phyloP scores from a whole-genome alignment of 2,888 invertebrate genomes.

The Hetaerina titia region DNA sequence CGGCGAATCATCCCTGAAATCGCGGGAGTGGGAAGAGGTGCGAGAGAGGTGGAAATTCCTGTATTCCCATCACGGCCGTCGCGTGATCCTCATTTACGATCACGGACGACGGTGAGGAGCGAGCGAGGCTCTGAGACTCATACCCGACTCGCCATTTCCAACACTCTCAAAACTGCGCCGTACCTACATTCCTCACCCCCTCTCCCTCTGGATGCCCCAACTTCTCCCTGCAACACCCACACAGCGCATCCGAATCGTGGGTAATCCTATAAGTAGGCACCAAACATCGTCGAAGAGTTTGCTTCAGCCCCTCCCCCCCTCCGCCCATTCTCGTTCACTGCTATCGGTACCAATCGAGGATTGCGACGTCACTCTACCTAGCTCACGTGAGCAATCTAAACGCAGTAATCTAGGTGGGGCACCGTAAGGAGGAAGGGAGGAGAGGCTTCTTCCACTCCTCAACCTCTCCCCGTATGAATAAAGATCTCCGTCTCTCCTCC shows the following conservation, averaged over 20 bases:
- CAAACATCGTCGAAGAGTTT: background rate
- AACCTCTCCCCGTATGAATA: no score
- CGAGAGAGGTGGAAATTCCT: background rate
- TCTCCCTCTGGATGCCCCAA: background rate
- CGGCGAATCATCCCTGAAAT: background rate
- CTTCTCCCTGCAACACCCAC: background rate
- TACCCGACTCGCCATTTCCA: no score
- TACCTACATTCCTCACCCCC: background rate
- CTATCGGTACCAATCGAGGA: background rate
- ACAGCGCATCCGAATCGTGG: slow-evolving; percentile 45
- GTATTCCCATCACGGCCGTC: slow-evolving; percentile 43
- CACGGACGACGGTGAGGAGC: background rate
- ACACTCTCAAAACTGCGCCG: no score
- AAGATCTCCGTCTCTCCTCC: no score
- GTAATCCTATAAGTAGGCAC: slow-evolving; percentile 38
- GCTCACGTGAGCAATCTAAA: background rate
- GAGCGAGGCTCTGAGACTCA: no score
- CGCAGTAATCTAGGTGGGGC: background rate
- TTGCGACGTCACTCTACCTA: background rate
- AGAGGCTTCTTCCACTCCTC: no score
- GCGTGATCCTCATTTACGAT: slow-evolving; percentile 49
- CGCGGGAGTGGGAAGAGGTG: background rate
- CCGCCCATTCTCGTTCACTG: no score
- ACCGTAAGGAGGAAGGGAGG: background rate
- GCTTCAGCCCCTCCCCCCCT: background rate